Conservation (phyloP, 2,888 invertebrate species). For the Cactoblastis cactorum region DNA sequence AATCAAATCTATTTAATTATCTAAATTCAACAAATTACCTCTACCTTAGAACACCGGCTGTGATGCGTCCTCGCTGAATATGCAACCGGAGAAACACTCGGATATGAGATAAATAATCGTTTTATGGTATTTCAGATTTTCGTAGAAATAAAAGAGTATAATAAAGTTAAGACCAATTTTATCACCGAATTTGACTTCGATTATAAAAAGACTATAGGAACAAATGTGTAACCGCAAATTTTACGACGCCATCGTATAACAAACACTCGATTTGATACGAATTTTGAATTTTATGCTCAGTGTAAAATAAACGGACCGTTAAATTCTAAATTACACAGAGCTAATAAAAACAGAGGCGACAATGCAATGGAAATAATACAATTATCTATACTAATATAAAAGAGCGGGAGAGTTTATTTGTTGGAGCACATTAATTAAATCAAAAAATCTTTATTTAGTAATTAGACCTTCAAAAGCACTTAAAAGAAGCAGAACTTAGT, state of each 20-base stretch:
- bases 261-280: slow-evolving; percentile 34
- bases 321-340: slow-evolving; percentile 13
- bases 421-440: no score
- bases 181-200: neutral
- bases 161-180: neutral
- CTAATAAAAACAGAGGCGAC: slow-evolving; percentile 6
- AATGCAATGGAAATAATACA: neutral
- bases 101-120: no score
- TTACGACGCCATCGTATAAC: slow-evolving; percentile 31
- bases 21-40: no score
- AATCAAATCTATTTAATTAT: no score
- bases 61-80: no score
- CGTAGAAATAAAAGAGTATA: neutral
- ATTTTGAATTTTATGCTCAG: slow-evolving; percentile 33
- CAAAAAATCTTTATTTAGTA: no score
- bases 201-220: slow-evolving; percentile 1
- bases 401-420: no score
- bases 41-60: no score
- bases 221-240: slow-evolving; percentile 28
- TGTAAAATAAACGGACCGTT: slow-evolving; percentile 31
- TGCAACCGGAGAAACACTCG: no score
- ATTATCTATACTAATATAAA: no score
- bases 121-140: neutral
- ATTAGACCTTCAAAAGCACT: no score
- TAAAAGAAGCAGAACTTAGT: no score